Conservation (phyloP, 2,888 invertebrate genomes). For the Dryomyza anilis region DNA sequence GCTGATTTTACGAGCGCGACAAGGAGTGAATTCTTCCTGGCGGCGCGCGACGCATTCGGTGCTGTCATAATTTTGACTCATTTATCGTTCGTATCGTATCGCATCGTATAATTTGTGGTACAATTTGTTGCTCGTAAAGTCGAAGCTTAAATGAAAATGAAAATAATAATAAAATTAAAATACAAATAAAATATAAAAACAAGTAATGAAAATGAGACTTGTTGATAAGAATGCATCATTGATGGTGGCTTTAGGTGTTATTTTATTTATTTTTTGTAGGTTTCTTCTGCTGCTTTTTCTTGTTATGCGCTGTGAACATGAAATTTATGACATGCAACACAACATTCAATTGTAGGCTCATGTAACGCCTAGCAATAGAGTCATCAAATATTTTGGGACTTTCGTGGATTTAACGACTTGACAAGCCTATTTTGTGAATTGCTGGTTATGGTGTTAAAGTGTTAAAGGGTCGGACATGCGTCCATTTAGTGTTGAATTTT, state of each 20-base stretch:
- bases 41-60: too few relatives aligned
- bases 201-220: conserved; percentile 20
- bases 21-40: too few relatives aligned
- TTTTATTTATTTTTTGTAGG: conserved; percentile 25
- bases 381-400: not conserved
- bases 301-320: conserved; percentile 46
- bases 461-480: too few relatives aligned
- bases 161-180: conserved; percentile 16
- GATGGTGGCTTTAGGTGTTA: conserved; percentile 1
- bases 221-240: conserved; percentile 20
- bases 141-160: conserved; percentile 36
- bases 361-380: not conserved
- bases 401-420: not conserved
- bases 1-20: conserved; percentile 33
- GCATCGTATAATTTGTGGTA: conserved; percentile 51
- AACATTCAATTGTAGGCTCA: conserved; percentile 30
- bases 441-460: conserved; percentile 17
- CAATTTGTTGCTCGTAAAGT: conserved; percentile 54
- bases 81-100: too few relatives aligned
- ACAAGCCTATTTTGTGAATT: conserved; percentile 10
- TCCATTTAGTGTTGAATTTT: too few relatives aligned
- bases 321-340: conserved; percentile 42
- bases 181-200: conserved; percentile 7
- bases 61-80: conserved; percentile 57
- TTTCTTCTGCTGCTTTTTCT: conserved; percentile 16